Percentiles rank a stretch among this genome's conserved stretches.
Evolutionary conservation across 2,888 invertebrate genomes (phyloP).

Genomic region (Chalcosyrphus nemorum): DNA sequence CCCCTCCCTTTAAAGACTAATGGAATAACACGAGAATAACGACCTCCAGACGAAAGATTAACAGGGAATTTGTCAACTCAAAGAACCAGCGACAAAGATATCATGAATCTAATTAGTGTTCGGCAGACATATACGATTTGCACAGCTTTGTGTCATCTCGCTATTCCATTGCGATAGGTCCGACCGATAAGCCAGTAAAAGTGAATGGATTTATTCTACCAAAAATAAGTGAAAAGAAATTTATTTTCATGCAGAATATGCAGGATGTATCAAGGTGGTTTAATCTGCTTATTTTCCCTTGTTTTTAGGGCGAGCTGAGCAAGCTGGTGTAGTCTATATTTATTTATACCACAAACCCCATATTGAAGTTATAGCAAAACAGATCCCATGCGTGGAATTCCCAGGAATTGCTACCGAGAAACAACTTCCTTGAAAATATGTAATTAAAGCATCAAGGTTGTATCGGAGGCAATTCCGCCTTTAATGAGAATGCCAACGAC

Average conservation of each 20-base stretch:
- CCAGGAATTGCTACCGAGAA: neutral
- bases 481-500: neutral
- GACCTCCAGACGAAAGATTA: neutral
- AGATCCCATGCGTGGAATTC: neutral
- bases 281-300: no score
- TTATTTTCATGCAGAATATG: no score
- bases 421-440: neutral
- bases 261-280: no score
- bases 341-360: neutral
- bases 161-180: neutral
- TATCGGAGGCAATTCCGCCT: neutral
- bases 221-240: neutral
- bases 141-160: neutral
- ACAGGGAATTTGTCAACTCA: neutral
- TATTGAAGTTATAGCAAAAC: neutral
- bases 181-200: neutral
- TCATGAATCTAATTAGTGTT: conserved; percentile 1
- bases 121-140: neutral
- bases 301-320: no score
- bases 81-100: neutral
- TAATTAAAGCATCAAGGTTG: neutral
- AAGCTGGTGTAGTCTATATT: neutral
- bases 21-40: neutral
- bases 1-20: neutral
- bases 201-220: neutral